Percentiles rank a stretch among this genome's conserved stretches.
phyloP scores from a whole-genome alignment of 2,888 invertebrate species.

The Stenchaetothrips biformis region DNA sequence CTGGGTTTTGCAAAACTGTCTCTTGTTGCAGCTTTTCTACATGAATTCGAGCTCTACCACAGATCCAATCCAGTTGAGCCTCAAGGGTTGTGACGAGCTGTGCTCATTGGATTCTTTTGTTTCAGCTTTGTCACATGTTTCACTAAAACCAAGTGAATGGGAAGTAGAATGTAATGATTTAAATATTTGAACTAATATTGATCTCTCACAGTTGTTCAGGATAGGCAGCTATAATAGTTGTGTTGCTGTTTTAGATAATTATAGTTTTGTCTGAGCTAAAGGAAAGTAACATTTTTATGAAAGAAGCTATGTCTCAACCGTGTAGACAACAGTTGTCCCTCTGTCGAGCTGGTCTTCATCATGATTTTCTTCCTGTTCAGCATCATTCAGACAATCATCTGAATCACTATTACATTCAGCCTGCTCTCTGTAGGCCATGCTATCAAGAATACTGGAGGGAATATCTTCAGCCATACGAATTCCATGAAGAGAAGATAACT shows the following conservation, averaged over 20 bases:
- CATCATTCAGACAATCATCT: neutral
- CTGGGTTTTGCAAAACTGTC: conserved; percentile 14
- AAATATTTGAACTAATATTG: neutral
- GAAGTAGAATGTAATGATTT: conserved; percentile 55
- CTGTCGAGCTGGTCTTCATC: conserved; percentile 13
- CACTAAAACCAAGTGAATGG: conserved; percentile 62
- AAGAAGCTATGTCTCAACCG: neutral
- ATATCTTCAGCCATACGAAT: neutral
- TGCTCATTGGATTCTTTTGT: conserved; percentile 58
- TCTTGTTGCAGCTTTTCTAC: conserved; percentile 34
- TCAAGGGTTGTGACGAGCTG: conserved; percentile 59
- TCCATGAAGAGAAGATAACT: neutral
- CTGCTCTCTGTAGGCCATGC: neutral
- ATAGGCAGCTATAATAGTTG: neutral
- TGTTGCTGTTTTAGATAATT: neutral
- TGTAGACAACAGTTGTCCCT: neutral
- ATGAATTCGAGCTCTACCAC: conserved; percentile 51
- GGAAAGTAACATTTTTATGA: neutral
- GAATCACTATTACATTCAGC: neutral
- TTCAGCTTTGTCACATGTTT: conserved; percentile 49
- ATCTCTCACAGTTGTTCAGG: neutral
- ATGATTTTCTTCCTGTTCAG: neutral
- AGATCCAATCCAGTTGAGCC: conserved; percentile 47
- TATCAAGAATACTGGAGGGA: neutral
- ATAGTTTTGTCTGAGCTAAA: neutral